phyloP scores from a whole-genome alignment of 2,888 invertebrate species.

The Trichogramma dendrolimi region DNA sequence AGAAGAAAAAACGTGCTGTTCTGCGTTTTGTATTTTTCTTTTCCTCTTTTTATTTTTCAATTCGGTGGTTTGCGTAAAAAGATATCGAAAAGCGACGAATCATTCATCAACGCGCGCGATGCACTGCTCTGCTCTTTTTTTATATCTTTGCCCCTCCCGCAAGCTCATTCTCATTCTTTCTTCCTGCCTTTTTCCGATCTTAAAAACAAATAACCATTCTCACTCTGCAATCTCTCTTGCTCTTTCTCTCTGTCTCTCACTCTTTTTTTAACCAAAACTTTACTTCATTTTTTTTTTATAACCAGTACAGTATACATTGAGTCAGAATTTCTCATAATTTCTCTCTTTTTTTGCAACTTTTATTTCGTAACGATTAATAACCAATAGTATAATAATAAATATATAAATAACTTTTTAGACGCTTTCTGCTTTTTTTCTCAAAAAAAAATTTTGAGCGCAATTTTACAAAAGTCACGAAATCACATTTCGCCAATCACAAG shows the following conservation, averaged over 20 bases:
- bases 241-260: slow-evolving; percentile 8
- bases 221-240: slow-evolving; percentile 1
- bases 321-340: slow-evolving; percentile 19
- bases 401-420: slow-evolving; percentile 7
- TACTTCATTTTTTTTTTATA: slow-evolving; percentile 2
- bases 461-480: slow-evolving; percentile 28
- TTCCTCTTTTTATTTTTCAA: not conserved
- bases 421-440: slow-evolving; percentile 1
- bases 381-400: slow-evolving; percentile 1
- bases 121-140: not conserved
- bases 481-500: slow-evolving; percentile 29
- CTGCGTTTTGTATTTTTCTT: slow-evolving; percentile 6
- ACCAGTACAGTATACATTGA: slow-evolving; percentile 27
- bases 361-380: slow-evolving; percentile 17
- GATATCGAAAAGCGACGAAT: not conserved
- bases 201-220: not conserved
- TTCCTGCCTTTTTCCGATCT: not conserved
- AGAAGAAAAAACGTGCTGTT: too few species aligned
- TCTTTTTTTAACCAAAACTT: slow-evolving; percentile 13
- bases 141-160: slow-evolving; percentile 24
- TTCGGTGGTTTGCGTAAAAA: too few species aligned
- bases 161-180: slow-evolving; percentile 20
- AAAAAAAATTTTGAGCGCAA: slow-evolving; percentile 22
- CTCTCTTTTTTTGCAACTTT: not conserved
- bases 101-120: slow-evolving; percentile 11